Conservation (phyloP, 1,140 invertebrate species). For the Bicyclus anynana region DNA sequence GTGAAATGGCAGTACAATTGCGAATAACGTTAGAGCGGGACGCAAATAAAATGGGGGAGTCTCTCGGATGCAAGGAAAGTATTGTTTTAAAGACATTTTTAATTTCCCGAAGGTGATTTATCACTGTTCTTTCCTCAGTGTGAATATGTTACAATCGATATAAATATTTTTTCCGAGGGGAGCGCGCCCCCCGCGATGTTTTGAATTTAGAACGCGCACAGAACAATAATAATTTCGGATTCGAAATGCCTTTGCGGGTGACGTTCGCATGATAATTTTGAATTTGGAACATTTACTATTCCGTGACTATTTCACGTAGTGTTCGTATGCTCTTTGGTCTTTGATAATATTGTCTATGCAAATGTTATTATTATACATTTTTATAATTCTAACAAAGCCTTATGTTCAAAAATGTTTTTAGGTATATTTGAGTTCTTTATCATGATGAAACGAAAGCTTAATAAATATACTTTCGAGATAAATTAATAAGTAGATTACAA, state of each 20-base stretch:
- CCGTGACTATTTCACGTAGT: not conserved
- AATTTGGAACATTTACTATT: constrained; percentile 28
- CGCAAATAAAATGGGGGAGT: constrained; percentile 26
- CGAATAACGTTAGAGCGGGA: constrained; percentile 21
- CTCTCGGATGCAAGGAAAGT: constrained; percentile 54
- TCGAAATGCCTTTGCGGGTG: constrained; percentile 70
- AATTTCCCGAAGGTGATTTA: constrained; percentile 76
- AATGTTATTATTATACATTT: too few species aligned
- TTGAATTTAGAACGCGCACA: constrained; percentile 69
- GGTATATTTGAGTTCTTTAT: too few species aligned
- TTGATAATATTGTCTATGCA: too few species aligned
- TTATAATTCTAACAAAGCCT: too few species aligned
- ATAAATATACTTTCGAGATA: too few species aligned
- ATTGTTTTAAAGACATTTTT: constrained; percentile 76
- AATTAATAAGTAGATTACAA: too few species aligned
- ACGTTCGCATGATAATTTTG: constrained; percentile 48
- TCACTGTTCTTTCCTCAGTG: constrained; percentile 48
- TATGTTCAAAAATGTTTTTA: too few species aligned
- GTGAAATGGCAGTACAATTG: constrained; percentile 23
- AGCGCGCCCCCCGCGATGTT: constrained; percentile 61
- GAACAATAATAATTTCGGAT: constrained; percentile 46
- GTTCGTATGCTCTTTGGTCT: too few species aligned
- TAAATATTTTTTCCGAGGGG: constrained; percentile 44
- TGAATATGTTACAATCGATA: constrained; percentile 54
- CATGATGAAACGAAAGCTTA: too few species aligned